Conservation (phyloP, 2,888 invertebrate species). For the Acleris holmiana region DNA sequence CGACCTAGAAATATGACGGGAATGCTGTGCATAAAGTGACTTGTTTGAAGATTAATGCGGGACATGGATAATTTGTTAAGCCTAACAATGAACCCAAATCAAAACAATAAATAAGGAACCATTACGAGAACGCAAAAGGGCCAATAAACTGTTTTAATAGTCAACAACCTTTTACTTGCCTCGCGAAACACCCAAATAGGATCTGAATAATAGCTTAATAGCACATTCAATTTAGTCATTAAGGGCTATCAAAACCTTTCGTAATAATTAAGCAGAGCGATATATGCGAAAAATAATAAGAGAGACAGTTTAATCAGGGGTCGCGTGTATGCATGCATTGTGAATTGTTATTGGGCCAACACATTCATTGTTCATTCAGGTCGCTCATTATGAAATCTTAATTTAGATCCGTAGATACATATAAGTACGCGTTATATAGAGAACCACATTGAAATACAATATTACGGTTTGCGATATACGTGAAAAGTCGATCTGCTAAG, state of each 20-base stretch:
- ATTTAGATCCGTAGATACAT: slow-evolving; percentile 9
- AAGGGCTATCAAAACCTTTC: slow-evolving; percentile 17
- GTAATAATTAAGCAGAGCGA: slow-evolving; percentile 20
- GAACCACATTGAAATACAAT: no score
- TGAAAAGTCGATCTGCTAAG: no score
- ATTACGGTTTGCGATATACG: no score
- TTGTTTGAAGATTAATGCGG: no score
- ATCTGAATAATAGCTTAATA: slow-evolving; percentile 7
- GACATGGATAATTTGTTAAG: no score
- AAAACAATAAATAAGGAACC: slow-evolving; percentile 6
- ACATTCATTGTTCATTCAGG: slow-evolving; percentile 51
- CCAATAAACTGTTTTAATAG: slow-evolving; percentile 9
- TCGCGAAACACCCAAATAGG: slow-evolving; percentile 1
- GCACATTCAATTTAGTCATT: slow-evolving; percentile 20
- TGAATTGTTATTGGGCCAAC: slow-evolving; percentile 45
- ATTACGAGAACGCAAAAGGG: neutral
- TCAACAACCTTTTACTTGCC: neutral
- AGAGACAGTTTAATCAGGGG: slow-evolving; percentile 40
- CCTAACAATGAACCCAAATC: neutral
- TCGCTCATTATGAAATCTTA: slow-evolving; percentile 23
- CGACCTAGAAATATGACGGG: no score
- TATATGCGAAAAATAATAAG: slow-evolving; percentile 32
- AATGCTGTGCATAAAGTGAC: no score
- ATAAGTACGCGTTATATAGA: neutral
- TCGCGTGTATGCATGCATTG: slow-evolving; percentile 63